Evolutionary conservation across 2,797 vertebrate species (phyloP).

Genomic region (Eurystomus glaucurus): DNA sequence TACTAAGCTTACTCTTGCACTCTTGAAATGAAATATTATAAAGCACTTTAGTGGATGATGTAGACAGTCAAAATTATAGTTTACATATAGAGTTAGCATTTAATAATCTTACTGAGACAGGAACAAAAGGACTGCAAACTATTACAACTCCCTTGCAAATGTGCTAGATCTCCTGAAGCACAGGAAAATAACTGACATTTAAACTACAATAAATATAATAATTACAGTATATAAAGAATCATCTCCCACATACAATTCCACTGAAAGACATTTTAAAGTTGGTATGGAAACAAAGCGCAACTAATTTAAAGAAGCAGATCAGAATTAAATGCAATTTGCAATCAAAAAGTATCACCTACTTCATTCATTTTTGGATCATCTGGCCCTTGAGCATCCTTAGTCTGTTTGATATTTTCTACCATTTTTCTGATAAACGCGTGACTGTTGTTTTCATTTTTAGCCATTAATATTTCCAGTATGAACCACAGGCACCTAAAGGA

Average conservation of each 20-base stretch:
- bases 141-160: neutral
- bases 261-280: neutral
- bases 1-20: neutral
- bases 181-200: neutral
- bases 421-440: slow-evolving; percentile 98
- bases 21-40: neutral
- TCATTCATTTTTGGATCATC: slow-evolving; percentile 96
- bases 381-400: slow-evolving; percentile 94
- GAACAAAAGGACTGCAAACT: neutral
- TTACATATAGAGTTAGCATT: neutral
- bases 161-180: neutral
- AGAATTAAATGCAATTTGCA: neutral
- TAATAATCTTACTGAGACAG: neutral
- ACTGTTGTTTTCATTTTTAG: slow-evolving; percentile 99
- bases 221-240: neutral
- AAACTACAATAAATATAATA: slow-evolving; percentile 28
- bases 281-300: neutral
- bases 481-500: slow-evolving; percentile 94
- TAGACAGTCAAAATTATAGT: neutral
- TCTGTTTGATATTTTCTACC: slow-evolving; percentile 99
- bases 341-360: slow-evolving; percentile 79
- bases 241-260: neutral
- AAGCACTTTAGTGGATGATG: neutral
- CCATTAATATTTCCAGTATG: slow-evolving; percentile 97
- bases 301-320: neutral